phyloP scores from a whole-genome alignment of 2,888 invertebrate genomes.

The Trachelus troglodyta region DNA sequence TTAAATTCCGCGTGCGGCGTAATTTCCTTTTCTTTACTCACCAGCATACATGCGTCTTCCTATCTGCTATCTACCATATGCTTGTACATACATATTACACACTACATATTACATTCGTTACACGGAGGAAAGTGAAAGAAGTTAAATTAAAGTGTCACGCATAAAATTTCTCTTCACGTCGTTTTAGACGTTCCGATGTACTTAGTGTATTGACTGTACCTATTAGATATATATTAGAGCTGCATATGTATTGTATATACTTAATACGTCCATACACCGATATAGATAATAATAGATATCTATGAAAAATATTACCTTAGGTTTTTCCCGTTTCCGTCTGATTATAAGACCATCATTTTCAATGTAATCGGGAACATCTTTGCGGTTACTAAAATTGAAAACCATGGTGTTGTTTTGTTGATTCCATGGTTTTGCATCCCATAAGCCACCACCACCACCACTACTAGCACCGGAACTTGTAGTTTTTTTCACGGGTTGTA shows the following conservation, averaged over 20 bases:
- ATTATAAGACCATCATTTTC: slow-evolving; percentile 87
- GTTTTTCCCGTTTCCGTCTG: slow-evolving; percentile 74
- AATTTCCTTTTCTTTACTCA: slow-evolving; percentile 3
- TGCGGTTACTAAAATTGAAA: slow-evolving; percentile 87
- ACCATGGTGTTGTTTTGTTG: slow-evolving; percentile 80
- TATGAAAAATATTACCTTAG: slow-evolving; percentile 74
- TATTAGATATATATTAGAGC: neutral
- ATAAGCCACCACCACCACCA: slow-evolving; percentile 46
- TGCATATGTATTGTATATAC: neutral
- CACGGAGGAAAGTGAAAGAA: slow-evolving; percentile 30
- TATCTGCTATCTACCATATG: neutral
- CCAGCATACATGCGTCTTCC: neutral
- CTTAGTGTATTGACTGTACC: neutral
- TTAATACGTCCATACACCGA: neutral
- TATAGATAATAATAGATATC: neutral
- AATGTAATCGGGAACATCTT: slow-evolving; percentile 91
- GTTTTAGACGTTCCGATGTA: neutral
- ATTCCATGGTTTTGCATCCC: slow-evolving; percentile 68
- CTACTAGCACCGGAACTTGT: slow-evolving; percentile 24
- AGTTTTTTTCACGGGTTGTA: slow-evolving; percentile 58
- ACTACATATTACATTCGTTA: neutral
- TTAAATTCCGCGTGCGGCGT: slow-evolving; percentile 18
- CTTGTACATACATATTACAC: neutral
- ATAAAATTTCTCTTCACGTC: neutral
- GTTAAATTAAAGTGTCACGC: slow-evolving; percentile 9